These are phyloP conservation scores for Drosophila arizonae DNA, from an alignment of 1,140 invertebrate genomes.

Conservation along the genomic window DNA sequence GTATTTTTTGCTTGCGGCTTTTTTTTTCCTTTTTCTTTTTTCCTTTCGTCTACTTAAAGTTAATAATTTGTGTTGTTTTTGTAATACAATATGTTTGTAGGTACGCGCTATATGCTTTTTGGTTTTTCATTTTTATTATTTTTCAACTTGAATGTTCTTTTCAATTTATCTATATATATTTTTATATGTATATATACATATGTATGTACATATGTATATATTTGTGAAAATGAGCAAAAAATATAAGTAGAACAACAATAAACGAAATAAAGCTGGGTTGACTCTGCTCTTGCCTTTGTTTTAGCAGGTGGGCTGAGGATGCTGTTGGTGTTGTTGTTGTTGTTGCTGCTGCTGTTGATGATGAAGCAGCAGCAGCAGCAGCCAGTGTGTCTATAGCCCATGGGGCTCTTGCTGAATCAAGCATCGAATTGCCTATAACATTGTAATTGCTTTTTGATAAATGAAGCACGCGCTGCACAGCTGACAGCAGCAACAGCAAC, in stretches of 20 bases:
- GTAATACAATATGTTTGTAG: slow-evolving; percentile 56
- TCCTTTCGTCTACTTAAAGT: slow-evolving; percentile 71
- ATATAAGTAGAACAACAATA: background rate
- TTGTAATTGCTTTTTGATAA: slow-evolving; percentile 80
- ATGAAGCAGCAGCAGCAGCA: background rate
- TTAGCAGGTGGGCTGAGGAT: slow-evolving; percentile 48
- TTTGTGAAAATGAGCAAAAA: slow-evolving; percentile 28
- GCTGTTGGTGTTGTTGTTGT: slow-evolving; percentile 9
- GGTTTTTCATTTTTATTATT: background rate
- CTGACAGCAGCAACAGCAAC: slow-evolving; percentile 61
- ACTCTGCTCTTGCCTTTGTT: slow-evolving; percentile 36
- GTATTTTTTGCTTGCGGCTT: background rate
- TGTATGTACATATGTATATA: background rate
- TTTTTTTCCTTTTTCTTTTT: background rate
- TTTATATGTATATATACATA: background rate
- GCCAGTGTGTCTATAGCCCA: slow-evolving; percentile 31
- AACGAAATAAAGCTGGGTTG: slow-evolving; percentile 1
- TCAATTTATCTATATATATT: slow-evolving; percentile 32
- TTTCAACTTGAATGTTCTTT: slow-evolving; percentile 36
- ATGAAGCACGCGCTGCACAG: slow-evolving; percentile 78
- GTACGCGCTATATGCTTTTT: slow-evolving; percentile 52
- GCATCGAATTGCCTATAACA: slow-evolving; percentile 69
- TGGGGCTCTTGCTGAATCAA: slow-evolving; percentile 46
- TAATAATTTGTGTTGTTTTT: slow-evolving; percentile 70
- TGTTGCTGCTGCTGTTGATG: slow-evolving; percentile 5